Evolutionary conservation across 2,888 invertebrate genomes (phyloP).

Genomic region (Eugnorisma glareosa): DNA sequence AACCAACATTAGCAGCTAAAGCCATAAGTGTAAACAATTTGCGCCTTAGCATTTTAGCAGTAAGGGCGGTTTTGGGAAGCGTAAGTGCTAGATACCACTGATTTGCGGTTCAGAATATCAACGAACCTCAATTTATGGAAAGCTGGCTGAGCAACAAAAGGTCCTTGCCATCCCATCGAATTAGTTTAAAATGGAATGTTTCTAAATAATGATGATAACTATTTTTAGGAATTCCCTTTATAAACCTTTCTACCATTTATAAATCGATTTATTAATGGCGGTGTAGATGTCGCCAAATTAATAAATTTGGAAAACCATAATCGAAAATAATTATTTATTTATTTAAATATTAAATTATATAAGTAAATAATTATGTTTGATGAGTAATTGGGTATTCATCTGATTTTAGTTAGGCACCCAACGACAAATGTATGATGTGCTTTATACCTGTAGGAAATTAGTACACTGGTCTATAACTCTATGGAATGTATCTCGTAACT

Average conservation of each 20-base stretch:
- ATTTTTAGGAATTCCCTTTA: neutral
- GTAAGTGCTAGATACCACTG: neutral
- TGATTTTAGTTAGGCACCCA: too few relatives aligned
- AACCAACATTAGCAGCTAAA: neutral
- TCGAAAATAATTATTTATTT: too few relatives aligned
- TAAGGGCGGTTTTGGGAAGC: neutral
- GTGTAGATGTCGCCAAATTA: neutral
- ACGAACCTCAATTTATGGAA: slow-evolving; percentile 3
- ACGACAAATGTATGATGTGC: too few relatives aligned
- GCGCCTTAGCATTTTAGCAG: neutral
- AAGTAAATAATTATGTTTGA: too few relatives aligned
- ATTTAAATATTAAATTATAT: too few relatives aligned
- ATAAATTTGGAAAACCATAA: too few relatives aligned
- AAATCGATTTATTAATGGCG: neutral
- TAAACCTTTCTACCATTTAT: neutral
- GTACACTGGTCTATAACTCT: too few relatives aligned
- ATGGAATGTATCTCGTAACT: too few relatives aligned
- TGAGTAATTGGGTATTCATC: too few relatives aligned
- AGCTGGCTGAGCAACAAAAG: neutral
- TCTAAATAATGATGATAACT: neutral
- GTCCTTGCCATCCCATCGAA: neutral
- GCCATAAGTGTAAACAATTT: neutral
- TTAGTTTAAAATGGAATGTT: neutral
- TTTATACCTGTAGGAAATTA: too few relatives aligned
- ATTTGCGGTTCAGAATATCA: neutral